phyloP scores from a whole-genome alignment of 2,888 invertebrate genomes.

The Mesochorus sp. region DNA sequence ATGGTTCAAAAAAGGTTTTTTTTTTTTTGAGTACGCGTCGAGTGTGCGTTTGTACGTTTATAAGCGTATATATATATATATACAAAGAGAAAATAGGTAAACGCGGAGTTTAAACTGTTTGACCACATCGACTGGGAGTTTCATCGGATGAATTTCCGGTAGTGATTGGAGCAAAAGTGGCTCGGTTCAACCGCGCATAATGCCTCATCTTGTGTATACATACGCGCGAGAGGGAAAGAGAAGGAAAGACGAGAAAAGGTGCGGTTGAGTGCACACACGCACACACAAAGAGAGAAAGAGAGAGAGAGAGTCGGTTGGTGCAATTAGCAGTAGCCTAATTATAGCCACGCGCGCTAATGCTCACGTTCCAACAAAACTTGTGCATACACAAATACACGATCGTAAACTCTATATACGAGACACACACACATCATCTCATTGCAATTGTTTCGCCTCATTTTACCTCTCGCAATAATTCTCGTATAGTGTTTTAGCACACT shows the following conservation, averaged over 20 bases:
- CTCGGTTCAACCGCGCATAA: background rate
- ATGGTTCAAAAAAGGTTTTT: no score
- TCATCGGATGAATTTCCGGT: background rate
- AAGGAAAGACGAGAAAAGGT: no score
- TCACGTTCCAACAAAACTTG: background rate
- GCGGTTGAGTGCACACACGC: no score
- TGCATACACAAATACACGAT: background rate
- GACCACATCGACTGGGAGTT: background rate
- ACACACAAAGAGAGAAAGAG: background rate
- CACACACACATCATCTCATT: no score
- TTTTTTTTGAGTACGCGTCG: no score
- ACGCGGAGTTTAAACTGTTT: background rate
- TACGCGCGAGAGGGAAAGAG: no score
- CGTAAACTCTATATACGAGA: no score
- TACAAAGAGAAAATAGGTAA: no score
- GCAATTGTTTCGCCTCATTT: conserved; percentile 14
- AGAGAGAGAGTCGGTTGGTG: conserved; percentile 1
- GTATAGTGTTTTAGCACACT: background rate
- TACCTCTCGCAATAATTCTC: conserved; percentile 31
- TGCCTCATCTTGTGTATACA: background rate
- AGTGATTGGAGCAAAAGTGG: background rate
- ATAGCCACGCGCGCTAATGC: background rate
- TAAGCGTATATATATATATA: background rate
- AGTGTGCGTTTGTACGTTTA: no score
- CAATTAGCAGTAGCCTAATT: background rate